phyloP scores from a whole-genome alignment of 1,140 invertebrate species.

The Mylabris phalerata region DNA sequence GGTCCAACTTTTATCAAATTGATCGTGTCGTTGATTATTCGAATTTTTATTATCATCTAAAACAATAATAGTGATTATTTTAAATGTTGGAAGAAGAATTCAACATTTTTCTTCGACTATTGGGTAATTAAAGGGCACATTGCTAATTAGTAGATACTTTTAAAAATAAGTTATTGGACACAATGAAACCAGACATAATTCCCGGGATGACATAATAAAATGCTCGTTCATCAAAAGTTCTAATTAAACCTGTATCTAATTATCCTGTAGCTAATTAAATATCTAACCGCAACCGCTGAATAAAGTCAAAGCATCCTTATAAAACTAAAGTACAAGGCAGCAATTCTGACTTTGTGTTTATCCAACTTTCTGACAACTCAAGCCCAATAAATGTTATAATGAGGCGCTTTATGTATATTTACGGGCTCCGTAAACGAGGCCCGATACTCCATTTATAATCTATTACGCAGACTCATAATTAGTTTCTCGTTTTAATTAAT shows the following conservation, averaged over 20 bases:
- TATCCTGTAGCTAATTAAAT: conserved; percentile 38
- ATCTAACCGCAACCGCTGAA: conserved; percentile 34
- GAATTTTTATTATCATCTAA: too few species aligned
- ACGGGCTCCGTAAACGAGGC: conserved; percentile 29
- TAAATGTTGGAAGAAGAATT: too few species aligned
- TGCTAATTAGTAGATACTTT: conserved; percentile 16
- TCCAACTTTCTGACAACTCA: conserved; percentile 35
- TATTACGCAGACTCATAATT: conserved; percentile 33
- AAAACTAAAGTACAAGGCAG: conserved; percentile 37
- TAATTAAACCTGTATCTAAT: conserved; percentile 40
- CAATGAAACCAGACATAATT: conserved; percentile 26
- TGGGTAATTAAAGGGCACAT: too few species aligned
- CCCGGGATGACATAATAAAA: conserved; percentile 27
- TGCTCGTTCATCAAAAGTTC: conserved; percentile 34
- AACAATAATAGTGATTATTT: too few species aligned
- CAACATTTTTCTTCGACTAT: too few species aligned
- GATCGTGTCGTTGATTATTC: too few species aligned
- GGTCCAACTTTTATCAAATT: conserved; percentile 4
- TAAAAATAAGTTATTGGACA: conserved; percentile 16
- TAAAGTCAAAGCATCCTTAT: conserved; percentile 35
- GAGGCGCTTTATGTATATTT: conserved; percentile 32
- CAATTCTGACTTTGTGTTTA: conserved; percentile 34
- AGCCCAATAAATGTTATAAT: conserved; percentile 35
- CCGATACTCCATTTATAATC: conserved; percentile 32
- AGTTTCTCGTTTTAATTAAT: conserved; percentile 35